Percentiles rank a stretch among this genome's conserved stretches.
These are phyloP conservation scores for Pandemis cinnamomeana DNA, from an alignment of 2,888 invertebrate genomes.

Conservation along the genomic window DNA sequence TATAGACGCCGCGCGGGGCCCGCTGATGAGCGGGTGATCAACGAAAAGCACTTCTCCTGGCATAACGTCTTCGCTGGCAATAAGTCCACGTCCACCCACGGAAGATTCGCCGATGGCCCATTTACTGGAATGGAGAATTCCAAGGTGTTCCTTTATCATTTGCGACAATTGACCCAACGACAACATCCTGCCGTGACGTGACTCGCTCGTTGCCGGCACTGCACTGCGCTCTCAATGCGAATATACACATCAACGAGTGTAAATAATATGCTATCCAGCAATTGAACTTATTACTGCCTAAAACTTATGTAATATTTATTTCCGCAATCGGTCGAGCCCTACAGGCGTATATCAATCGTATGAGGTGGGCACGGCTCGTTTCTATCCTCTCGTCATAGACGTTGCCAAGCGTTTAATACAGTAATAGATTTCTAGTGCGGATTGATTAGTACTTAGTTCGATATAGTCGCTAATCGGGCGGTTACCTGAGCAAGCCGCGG, in stretches of 20 bases:
- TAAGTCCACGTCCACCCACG: conserved; percentile 88
- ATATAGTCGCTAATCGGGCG: conserved; percentile 50
- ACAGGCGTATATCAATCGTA: conserved; percentile 65
- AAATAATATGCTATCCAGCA: conserved; percentile 70
- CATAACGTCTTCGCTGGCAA: conserved; percentile 87
- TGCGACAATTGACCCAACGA: conserved; percentile 79
- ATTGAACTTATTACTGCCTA: conserved; percentile 66
- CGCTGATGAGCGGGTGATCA: conserved; percentile 88
- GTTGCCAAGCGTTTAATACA: conserved; percentile 68
- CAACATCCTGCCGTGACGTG: conserved; percentile 80
- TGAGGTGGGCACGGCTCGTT: conserved; percentile 60
- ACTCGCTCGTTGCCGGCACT: conserved; percentile 71
- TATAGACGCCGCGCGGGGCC: conserved; percentile 85
- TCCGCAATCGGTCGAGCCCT: conserved; percentile 67
- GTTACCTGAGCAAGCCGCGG: conserved; percentile 62
- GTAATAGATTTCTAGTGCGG: conserved; percentile 59
- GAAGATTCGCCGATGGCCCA: conserved; percentile 87
- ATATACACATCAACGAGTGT: conserved; percentile 73
- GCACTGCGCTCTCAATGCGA: conserved; percentile 75
- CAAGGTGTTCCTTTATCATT: conserved; percentile 77
- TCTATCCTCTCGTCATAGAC: conserved; percentile 65
- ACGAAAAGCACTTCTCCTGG: conserved; percentile 88
- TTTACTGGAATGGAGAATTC: conserved; percentile 62
- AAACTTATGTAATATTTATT: conserved; percentile 64
- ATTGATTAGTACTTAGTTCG: conserved; percentile 46